A percentile compares a stretch with the other conserved stretches of the same genome.
These are phyloP conservation scores for Pollachius pollachius DNA, from an alignment of 2,113 vertebrate species.

Conservation along the genomic window DNA sequence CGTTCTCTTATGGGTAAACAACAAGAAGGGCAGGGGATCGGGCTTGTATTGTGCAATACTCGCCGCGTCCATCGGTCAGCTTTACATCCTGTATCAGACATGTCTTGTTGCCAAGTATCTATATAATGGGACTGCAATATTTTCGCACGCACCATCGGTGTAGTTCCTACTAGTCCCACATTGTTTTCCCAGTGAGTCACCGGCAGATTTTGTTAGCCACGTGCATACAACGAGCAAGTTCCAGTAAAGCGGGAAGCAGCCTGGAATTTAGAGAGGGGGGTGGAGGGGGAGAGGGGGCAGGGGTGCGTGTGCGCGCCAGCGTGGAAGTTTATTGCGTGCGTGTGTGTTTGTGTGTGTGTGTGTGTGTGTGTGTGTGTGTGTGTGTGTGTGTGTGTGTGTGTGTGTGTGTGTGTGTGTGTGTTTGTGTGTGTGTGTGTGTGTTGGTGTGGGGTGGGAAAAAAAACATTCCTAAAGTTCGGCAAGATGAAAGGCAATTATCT, in stretches of 20 bases:
- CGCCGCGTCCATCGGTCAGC: no score
- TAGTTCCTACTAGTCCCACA: conserved; percentile 36
- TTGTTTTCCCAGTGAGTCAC: conserved; percentile 68
- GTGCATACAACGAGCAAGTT: conserved; percentile 60
- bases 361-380: no score
- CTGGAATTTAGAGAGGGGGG: conserved; percentile 37
- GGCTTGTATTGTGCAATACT: no score
- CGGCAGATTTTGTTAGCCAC: conserved; percentile 59
- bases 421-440: background rate
- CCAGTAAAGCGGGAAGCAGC: conserved; percentile 65
- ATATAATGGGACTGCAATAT: background rate
- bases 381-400: no score
- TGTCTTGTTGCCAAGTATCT: no score
- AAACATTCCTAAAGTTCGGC: conserved; percentile 36
- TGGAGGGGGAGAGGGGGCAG: background rate
- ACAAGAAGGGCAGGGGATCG: no score
- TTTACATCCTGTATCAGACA: no score
- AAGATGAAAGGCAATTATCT: conserved; percentile 44
- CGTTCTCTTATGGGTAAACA: no score
- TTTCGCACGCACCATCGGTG: conserved; percentile 26
- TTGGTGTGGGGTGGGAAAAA: conserved; percentile 22
- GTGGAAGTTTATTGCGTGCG: no score
- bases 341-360: no score
- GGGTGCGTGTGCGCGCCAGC: no score
- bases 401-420: no score